phyloP scores from a whole-genome alignment of 2,797 vertebrate genomes.

The Tapera naevia region DNA sequence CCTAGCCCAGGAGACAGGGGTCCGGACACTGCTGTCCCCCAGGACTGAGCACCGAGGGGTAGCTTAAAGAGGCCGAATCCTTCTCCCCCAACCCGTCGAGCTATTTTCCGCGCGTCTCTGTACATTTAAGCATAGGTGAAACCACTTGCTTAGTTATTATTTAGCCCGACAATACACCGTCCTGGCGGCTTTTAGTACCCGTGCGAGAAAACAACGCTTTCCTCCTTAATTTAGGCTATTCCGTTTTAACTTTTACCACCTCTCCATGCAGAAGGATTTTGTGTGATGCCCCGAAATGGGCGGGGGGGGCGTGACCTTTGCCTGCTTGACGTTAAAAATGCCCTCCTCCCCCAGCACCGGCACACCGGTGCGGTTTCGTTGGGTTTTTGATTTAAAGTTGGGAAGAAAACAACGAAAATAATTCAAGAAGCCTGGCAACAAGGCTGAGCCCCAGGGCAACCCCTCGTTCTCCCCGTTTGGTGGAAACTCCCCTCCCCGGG shows the following conservation, averaged over 20 bases:
- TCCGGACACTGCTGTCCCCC: background rate
- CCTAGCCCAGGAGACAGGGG: background rate
- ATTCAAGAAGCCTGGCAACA: background rate
- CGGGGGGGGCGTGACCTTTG: too few species aligned
- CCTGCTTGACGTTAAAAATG: background rate
- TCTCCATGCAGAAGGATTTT: background rate
- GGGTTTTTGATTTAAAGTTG: background rate
- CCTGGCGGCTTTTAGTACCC: background rate
- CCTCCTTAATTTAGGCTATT: background rate
- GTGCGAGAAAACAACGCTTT: background rate
- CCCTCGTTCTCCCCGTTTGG: fast-evolving
- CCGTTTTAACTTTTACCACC: background rate
- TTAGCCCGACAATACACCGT: fast-evolving
- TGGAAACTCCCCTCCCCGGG: background rate
- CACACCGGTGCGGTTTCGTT: fast-evolving
- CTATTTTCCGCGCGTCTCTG: fast-evolving
- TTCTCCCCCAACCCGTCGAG: fast-evolving
- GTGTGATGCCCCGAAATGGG: background rate
- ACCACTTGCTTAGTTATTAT: background rate
- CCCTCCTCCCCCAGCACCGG: fast-evolving
- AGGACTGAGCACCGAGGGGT: background rate
- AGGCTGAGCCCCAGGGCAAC: background rate
- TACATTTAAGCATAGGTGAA: fast-evolving
- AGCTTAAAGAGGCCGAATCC: background rate
- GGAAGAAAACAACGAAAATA: background rate